Percentiles rank a stretch among this genome's conserved stretches.
phyloP scores from a whole-genome alignment of 2,888 invertebrate species.

The Strigamia crassipes region DNA sequence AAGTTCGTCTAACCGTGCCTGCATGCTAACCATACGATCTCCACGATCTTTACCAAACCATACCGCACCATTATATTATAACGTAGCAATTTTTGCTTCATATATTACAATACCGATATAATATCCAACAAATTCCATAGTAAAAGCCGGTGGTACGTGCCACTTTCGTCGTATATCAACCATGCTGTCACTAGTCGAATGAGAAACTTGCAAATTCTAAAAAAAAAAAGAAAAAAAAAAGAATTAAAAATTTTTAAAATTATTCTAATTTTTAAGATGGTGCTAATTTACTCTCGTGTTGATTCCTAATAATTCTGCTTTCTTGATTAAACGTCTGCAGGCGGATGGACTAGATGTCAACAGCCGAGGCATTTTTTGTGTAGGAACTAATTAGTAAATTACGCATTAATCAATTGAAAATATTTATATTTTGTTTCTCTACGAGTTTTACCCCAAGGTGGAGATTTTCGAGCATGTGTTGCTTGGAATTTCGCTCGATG shows the following conservation, averaged over 20 bases:
- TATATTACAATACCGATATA: constrained; percentile 65
- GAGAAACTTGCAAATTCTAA: constrained; percentile 76
- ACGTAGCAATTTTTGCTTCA: neutral
- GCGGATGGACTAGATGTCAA: constrained; percentile 89
- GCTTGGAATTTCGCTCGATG: constrained; percentile 77
- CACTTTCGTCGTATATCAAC: constrained; percentile 89
- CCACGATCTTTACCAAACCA: constrained; percentile 70
- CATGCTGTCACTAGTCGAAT: constrained; percentile 78
- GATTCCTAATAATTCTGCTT: constrained; percentile 89
- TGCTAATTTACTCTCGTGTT: constrained; percentile 65
- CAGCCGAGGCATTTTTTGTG: constrained; percentile 90
- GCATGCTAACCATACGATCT: constrained; percentile 76
- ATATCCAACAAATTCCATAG: constrained; percentile 92
- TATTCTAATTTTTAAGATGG: neutral
- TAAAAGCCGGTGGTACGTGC: constrained; percentile 92
- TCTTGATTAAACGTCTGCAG: constrained; percentile 67
- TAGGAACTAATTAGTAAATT: constrained; percentile 70
- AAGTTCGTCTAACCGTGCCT: constrained; percentile 74
- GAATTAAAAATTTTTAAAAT: no score
- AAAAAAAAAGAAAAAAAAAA: neutral
- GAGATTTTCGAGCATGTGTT: constrained; percentile 45
- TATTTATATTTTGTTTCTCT: no score
- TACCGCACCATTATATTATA: neutral
- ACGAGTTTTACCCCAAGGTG: constrained; percentile 75
- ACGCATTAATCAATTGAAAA: neutral